Evolutionary conservation across 2,113 vertebrate genomes (phyloP), one percentile per base, ranked within the genome.

Genomic region (Rhynchopsitta pachyrhyncha): DNA sequence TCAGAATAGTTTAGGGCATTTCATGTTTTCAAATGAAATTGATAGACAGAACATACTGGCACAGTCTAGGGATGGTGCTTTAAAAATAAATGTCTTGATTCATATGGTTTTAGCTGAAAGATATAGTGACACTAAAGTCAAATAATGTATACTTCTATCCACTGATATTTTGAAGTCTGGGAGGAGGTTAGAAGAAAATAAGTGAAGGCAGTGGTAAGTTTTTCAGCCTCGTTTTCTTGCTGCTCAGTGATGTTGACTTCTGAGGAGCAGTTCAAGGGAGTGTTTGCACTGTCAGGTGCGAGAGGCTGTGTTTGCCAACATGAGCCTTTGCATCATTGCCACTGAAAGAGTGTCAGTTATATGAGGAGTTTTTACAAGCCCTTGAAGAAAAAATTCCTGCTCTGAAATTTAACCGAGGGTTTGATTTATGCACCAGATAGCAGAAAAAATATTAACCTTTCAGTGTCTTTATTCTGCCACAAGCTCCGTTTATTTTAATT

Each of bases 401-500:
- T 80, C 10, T 16, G 35, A 86, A 94, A 82, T 91, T 71, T 71
- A 78, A n/a, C 6, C 7, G 20, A 53, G 29, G 29, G 7, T 71
- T 92, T 92, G 80, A 96, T 95, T 89, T 73, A 92, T 89, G 31
- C 4, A 33, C 31, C 37, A 62, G 35, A 71, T 60, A 71, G 12
- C 5, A 86, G 59, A 68, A 92, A 82, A 84, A 86, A 81, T 62
- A 71, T 86, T 91, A 96, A 92, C 86, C n/a, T 96, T 94, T 83
- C 62, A 23, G 28, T 84, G 69, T 82, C 64, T 95, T 92, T 93
- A 49, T 91, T 91, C 74, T 88, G 83, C 83, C 2, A 1, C 66
- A 87, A 82, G 80, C 77, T 73, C 35, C 62, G 69, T 91, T 90
- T 85, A 62, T 80, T 95, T 93, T 96, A 94, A 89, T 94, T 84